Base-by-base conservation (phyloP, 2,797 vertebrate species). In the Carapus acus region DNA sequence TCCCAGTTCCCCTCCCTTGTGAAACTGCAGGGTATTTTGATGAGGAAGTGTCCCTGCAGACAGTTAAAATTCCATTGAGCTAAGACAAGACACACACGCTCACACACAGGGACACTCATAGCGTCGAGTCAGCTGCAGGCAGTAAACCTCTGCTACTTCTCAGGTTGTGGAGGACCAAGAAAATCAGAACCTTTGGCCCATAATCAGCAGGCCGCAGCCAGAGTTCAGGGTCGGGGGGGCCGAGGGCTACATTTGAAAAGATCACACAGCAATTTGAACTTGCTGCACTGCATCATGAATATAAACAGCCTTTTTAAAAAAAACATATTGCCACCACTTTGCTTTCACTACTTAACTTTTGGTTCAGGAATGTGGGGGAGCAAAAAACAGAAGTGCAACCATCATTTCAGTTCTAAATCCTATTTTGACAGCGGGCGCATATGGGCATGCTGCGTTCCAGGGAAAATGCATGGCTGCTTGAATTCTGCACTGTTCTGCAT, bases 331-430 rank as follows among this genome's bases (percentile, higher is more conserved):
- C 11, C 41, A 64, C 69, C 62, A 43, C 24, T 9, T 9, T 9
- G 24, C 24, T 27, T 27, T 9, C 24, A 27, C 5, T 9, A 27
- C 9, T 27, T 9, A 27, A 5, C 24, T 27, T 27, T 49, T 71
- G 53, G 65, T 74, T 71, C 49, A 11, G 6, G 17, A 54, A 70
- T 40, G n/a, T n/a, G n/a, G n/a, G n/a, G n/a, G n/a, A n/a, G n/a
- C n/a, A n/a, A n/a, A n/a, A 56, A 45, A 43, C 17, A 27, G 54
- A 71, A 61, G 36, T 27, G 19, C 1, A 15, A 56, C 29, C 42
- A 39, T 13, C 6, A 48, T 57, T 61, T 66, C 50, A 60, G 38
- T 43, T 62, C 49, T 17, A 31, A 27, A 49, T 69, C 22, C 19
- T 1, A 3, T 20, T 60, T 47, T 53, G 47, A 58, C 47, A 56